Conservation (phyloP, 2,888 invertebrate species). For the Adineta ricciae region DNA sequence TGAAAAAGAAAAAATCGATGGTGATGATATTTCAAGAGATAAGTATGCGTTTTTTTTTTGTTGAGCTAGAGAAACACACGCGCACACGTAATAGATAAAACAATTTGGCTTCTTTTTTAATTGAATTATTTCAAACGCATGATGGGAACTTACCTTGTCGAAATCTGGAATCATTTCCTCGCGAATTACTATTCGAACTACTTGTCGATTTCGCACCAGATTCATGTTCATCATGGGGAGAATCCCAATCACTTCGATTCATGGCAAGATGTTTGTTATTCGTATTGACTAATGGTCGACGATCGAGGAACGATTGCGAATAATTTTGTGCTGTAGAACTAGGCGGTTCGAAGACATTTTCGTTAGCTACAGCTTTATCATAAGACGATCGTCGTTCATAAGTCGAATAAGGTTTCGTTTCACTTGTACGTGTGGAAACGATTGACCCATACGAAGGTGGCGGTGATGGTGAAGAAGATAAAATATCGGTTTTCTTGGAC, state of each 20-base stretch:
- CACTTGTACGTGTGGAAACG: not conserved
- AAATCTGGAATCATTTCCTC: not conserved
- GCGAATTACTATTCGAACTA: not conserved
- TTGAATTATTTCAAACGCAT: not conserved
- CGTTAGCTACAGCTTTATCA: not conserved
- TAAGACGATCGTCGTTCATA: not conserved
- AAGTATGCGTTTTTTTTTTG: not conserved
- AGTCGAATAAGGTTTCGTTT: not conserved
- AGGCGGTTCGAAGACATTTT: too few species aligned
- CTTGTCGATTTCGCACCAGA: not conserved
- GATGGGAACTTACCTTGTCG: not conserved
- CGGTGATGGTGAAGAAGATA: not conserved
- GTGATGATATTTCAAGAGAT: not conserved
- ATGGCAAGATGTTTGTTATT: not conserved
- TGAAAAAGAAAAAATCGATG: not conserved
- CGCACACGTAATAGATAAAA: not conserved
- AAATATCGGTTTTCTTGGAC: not conserved
- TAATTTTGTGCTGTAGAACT: not conserved
- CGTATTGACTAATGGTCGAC: not conserved
- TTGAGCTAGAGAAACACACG: not conserved
- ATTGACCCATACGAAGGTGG: not conserved
- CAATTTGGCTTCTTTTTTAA: not conserved
- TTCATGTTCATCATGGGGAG: not conserved
- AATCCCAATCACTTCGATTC: not conserved
- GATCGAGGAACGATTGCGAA: not conserved